Evolutionary conservation across 2,888 invertebrate genomes (phyloP), one percentile per base, ranked within the genome.

Genomic region (Euzophera pinguis): DNA sequence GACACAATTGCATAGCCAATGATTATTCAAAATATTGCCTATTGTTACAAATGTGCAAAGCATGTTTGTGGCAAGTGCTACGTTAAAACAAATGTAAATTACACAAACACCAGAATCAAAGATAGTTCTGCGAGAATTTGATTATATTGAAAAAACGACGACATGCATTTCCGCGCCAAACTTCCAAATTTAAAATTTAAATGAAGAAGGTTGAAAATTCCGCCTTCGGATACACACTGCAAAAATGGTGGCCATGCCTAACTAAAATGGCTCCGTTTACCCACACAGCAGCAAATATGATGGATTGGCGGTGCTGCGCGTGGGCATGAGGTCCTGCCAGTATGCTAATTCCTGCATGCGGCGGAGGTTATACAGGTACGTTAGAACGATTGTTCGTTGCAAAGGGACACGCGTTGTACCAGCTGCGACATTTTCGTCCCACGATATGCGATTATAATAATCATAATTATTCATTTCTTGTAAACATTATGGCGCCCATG

Each of bases 271-370:
- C 27, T 67, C 60, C 55, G 68, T 75, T 61, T 60, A 76, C 75
- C 69, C 74, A 77, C 76, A 75, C 76, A 71, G 68, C 71, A 72
- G 73, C 69, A 67, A 69, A 75, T 84, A 87, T 88, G 88, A 87
- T 80, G 84, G 84, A 88, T 87, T 76, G 79, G 71, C 69, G 63
- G 74, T 66, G 63, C 56, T 63, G 64, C 68, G 86, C 85, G 88
- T 86, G 82, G 87, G 87, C 76, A 73, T 64, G 74, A 75, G 66
- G 81, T 80, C 81, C 75, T 74, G 78, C 85, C 64, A 77, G 87
- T 88, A 88, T 88, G 88, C 87, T 85, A 88, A 88, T 87, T 70
- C 76, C 71, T 74, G 73, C 73, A 72, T 73, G 71, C 71, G 61
- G 65, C 64, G 58, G 62, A 39, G 50, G 76, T 72, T 77, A 76